Conservation (phyloP, 92 coral and sea anemone genomes). For the Palythoa grandis region DNA sequence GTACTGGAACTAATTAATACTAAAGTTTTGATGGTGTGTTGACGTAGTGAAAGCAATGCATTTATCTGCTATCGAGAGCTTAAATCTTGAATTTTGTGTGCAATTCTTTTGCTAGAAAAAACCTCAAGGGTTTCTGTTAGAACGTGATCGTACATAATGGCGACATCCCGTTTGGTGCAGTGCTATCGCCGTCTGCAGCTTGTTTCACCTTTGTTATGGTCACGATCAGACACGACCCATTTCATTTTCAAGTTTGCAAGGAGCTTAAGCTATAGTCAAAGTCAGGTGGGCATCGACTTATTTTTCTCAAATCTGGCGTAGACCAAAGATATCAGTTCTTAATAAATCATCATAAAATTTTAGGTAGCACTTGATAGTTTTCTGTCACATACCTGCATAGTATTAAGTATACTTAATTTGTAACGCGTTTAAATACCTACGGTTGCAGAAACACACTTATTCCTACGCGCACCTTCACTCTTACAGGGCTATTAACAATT, state of each 20-base stretch:
- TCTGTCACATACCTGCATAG: too few relatives aligned
- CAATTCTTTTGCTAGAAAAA: background rate
- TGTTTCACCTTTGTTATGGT: background rate
- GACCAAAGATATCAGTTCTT: background rate
- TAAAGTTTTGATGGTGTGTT: background rate
- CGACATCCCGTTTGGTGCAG: background rate
- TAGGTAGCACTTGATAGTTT: background rate
- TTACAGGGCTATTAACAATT: too few relatives aligned
- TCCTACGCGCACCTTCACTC: too few relatives aligned
- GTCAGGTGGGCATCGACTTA: background rate
- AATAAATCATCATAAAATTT: background rate
- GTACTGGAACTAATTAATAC: background rate
- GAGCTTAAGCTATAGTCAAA: slow-evolving; percentile 17
- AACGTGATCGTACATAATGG: background rate
- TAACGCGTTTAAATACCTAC: too few relatives aligned
- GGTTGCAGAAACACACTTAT: too few relatives aligned
- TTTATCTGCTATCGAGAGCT: background rate
- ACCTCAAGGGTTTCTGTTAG: background rate
- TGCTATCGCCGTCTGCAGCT: background rate
- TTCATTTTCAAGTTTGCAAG: background rate
- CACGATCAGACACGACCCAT: background rate
- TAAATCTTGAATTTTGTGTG: background rate
- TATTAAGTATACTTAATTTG: too few relatives aligned
- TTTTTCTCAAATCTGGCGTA: background rate
- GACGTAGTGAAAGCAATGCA: background rate